Base-by-base conservation (phyloP, 2,888 invertebrate species). In the Muschampia plurimacula region DNA sequence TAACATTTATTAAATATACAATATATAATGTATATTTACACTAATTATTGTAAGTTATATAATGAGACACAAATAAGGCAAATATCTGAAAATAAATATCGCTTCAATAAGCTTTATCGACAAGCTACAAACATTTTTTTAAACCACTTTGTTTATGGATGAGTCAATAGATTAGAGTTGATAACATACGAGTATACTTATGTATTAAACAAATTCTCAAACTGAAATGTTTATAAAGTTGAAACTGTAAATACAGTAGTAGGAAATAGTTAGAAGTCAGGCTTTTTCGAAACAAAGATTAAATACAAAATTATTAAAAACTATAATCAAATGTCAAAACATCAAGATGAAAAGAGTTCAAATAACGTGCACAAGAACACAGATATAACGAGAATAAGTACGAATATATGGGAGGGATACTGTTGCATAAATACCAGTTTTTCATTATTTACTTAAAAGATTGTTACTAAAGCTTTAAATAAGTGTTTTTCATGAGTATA, bases 281-380 rank as follows among this genome's bases (percentile, higher is more conserved):
- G 59, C 57, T 28, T 55, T 59, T 60, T 62, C 62, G 15, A 55
- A 9, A 55, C 15, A 55, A 72, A 72, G 52, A 72, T 49, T 44
- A 62, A 60, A 63, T 72, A 67, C 67, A 67, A 44, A 67, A 55
- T 72, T 66, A 66, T 32, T 67, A 67, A 72, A 72, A 67, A 63
- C 72, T 72, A 72, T 72, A 63, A 63, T 67, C 62, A 72, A 72
- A 67, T 72, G 63, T 57, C 72, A 63, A 63, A 72, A 72, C 63
- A 72, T 63, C 57, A 73, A 79, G 78, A 78, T 76, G 79, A 69
- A 76, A 62, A 78, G 73, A 74, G 76, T 71, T 76, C 77, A 78
- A 75, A 75, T 78, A 80, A 78, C 84, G 84, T 84, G 84, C 84
- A 84, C 79, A 82, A 82, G 75, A 81, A 79, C 80, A 80, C 80